Evolutionary conservation across 1,140 invertebrate genomes (phyloP).

Genomic region (Platyura marginata): DNA sequence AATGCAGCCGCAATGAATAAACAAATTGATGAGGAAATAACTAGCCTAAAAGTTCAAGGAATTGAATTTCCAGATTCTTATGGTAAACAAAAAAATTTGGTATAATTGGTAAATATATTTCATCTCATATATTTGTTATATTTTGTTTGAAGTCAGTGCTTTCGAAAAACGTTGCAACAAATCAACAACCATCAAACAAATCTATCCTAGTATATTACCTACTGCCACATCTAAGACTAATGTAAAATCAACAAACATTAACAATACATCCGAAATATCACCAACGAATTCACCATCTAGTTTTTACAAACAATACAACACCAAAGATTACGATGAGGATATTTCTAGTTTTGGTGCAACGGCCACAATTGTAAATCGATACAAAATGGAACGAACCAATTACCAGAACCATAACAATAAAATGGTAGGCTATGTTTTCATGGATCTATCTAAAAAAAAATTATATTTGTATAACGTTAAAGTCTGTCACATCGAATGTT

Average conservation of each 20-base stretch:
- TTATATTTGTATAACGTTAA: too few relatives aligned
- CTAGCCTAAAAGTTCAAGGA: slow-evolving; percentile 47
- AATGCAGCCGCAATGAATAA: slow-evolving; percentile 68
- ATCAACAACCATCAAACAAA: slow-evolving; percentile 1
- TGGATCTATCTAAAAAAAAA: too few relatives aligned
- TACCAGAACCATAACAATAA: slow-evolving; percentile 10
- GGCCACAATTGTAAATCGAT: slow-evolving; percentile 12
- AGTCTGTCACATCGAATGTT: slow-evolving; percentile 16
- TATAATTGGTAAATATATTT: not conserved
- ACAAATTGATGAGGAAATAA: slow-evolving; percentile 74
- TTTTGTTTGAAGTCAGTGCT: slow-evolving; percentile 15
- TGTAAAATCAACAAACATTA: not conserved
- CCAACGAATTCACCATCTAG: not conserved
- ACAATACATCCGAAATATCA: not conserved
- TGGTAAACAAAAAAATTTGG: slow-evolving; percentile 9
- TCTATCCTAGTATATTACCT: too few relatives aligned
- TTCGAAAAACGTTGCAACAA: slow-evolving; percentile 17
- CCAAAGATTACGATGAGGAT: not conserved
- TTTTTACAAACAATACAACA: not conserved
- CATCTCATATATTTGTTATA: not conserved
- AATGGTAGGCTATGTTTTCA: slow-evolving; percentile 7
- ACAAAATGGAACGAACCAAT: slow-evolving; percentile 17
- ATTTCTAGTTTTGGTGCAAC: not conserved
- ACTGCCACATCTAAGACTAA: not conserved
- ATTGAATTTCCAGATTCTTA: slow-evolving; percentile 23